A percentile compares a stretch with the other conserved stretches of the same genome.
Evolutionary conservation across 2,113 vertebrate genomes (phyloP).

Genomic region (Labeo catla): DNA sequence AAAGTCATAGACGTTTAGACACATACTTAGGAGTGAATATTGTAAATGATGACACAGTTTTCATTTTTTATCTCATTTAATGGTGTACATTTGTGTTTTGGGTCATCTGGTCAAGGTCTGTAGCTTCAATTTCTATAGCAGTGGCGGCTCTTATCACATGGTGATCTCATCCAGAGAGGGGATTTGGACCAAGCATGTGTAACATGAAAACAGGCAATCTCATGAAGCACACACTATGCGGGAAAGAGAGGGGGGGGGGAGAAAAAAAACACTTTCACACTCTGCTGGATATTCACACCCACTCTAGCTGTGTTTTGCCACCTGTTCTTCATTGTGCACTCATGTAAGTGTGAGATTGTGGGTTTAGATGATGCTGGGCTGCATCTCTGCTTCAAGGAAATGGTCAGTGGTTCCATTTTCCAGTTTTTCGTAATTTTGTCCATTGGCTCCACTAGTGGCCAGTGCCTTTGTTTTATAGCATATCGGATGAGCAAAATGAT

Average conservation of each 20-base stretch:
- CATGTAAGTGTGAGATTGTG: conserved; percentile 60
- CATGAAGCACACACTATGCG: conserved; percentile 39
- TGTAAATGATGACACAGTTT: not conserved
- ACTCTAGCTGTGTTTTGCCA: conserved; percentile 58
- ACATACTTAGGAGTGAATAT: not conserved
- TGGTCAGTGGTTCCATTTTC: not conserved
- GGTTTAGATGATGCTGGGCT: conserved; percentile 46
- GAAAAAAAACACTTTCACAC: conserved; percentile 52
- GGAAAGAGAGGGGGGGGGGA: conserved; percentile 24
- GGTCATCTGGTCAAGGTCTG: conserved; percentile 1
- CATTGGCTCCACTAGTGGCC: not conserved
- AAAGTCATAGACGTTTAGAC: not conserved
- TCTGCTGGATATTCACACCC: conserved; percentile 58
- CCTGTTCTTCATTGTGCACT: conserved; percentile 57
- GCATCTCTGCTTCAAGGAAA: conserved; percentile 52
- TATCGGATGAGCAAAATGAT: not conserved
- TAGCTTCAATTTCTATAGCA: not conserved
- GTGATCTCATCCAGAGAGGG: conserved; percentile 41
- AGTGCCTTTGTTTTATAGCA: not conserved
- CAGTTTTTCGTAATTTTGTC: not conserved
- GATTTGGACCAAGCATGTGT: conserved; percentile 44
- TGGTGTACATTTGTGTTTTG: not conserved
- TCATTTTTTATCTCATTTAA: not conserved
- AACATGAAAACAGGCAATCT: conserved; percentile 48
- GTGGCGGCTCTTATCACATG: conserved; percentile 30